phyloP scores from a whole-genome alignment of 2,888 invertebrate genomes.

The Pyralis farinalis region DNA sequence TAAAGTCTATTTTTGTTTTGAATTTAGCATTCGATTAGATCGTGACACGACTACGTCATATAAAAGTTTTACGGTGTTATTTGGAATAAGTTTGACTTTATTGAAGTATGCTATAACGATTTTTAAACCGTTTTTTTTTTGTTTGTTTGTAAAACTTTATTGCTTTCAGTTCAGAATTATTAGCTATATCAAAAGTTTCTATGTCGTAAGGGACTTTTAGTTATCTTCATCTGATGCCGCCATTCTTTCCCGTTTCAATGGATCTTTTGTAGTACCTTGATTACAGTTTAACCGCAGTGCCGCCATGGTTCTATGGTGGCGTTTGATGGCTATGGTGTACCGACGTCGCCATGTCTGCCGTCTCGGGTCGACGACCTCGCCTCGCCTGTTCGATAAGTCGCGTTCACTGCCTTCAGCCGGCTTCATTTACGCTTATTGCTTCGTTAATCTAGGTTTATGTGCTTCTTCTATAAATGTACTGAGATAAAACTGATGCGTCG shows the following conservation, averaged over 20 bases:
- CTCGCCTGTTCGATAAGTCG: conserved; percentile 54
- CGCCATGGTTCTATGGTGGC: conserved; percentile 25
- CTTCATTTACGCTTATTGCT: conserved; percentile 39
- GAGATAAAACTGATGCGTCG: too few relatives aligned
- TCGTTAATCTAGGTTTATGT: conserved; percentile 36
- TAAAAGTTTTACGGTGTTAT: too few relatives aligned
- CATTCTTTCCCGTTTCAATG: conserved; percentile 7
- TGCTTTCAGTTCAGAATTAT: too few relatives aligned
- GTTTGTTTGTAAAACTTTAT: too few relatives aligned
- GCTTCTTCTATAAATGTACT: conserved; percentile 13
- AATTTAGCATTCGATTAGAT: too few relatives aligned
- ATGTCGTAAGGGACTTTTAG: too few relatives aligned
- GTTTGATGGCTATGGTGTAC: conserved; percentile 54
- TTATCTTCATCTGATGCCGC: background rate
- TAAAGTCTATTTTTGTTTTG: too few relatives aligned
- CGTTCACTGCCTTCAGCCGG: conserved; percentile 51
- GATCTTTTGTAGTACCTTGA: conserved; percentile 5
- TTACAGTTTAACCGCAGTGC: conserved; percentile 8
- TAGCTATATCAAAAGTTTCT: too few relatives aligned
- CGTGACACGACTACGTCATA: too few relatives aligned
- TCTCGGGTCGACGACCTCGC: conserved; percentile 51
- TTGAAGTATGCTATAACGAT: too few relatives aligned
- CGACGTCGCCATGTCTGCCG: conserved; percentile 66
- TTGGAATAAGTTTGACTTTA: too few relatives aligned
- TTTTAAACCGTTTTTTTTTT: too few relatives aligned